Evolutionary conservation across 2,888 invertebrate genomes (phyloP), one percentile per base, ranked within the genome.

Genomic region (Slavum lentiscoides): DNA sequence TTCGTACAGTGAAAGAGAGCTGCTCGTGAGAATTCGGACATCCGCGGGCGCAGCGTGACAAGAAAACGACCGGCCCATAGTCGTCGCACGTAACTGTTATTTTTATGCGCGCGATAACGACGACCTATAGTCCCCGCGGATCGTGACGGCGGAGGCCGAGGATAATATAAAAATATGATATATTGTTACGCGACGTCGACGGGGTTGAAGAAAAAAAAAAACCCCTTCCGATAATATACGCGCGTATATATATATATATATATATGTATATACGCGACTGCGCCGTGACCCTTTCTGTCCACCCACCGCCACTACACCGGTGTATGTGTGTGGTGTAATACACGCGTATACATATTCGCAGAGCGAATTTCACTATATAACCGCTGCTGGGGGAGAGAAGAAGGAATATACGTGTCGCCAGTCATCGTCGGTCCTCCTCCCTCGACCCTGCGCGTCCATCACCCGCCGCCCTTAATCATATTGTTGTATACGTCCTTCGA

Each of bases 111-210:
- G 58, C 58, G 58, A 72, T 73, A 74, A 74, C 74, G 66, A 74
- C 55, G 37, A n/a, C 74, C 30, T 55, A n/a, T 62, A 77, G 69
- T 77, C 77, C 77, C 77, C 61, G 53, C 74, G 74, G 74, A n/a
- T 55, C 37, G 69, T n/a, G 49, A 13, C 13, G 37, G 11, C 23
- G 49, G 43, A 30, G 13, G 17, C 15, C 21, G 55, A 55, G 19
- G 11, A 68, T 68, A 49, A 76, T 53, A 53, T 77, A 64, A 30
- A 30, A 30, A 37, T 37, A 70, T 69, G 77, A 77, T 77, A 69
- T 69, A 77, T 59, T 49, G 9, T 43, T 43, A 49, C 39, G 62
- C 39, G 62, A 69, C 53, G 69, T 69, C 17, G n/a, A 69, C 53
- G 61, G 58, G 64, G 64, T 13, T n/a, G 1, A 30, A 64, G 64